These are phyloP conservation scores for Cricetomys ansorgei DNA, from an alignment of 2,113 vertebrate genomes.

Conservation along the genomic window DNA sequence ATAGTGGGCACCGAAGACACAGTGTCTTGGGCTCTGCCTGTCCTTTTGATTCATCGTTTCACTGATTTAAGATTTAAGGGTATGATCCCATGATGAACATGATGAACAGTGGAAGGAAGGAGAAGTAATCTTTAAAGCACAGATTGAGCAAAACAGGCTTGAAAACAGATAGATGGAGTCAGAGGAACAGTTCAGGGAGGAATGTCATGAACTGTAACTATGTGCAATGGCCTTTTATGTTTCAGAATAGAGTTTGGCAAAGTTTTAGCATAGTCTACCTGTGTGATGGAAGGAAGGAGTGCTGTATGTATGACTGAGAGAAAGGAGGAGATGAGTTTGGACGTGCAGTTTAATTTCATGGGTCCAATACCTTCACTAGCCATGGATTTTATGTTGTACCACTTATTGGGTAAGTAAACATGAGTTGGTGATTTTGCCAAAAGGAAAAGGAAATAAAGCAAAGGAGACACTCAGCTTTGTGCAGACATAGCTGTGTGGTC, in stretches of 20 bases:
- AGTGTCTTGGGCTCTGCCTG: background rate
- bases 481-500: accelerated
- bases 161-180: background rate
- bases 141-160: background rate
- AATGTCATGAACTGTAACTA: no score
- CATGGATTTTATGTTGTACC: background rate
- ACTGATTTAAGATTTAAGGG: background rate
- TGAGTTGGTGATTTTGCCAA: background rate
- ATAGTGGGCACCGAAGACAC: background rate
- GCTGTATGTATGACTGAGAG: background rate
- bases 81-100: background rate
- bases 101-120: background rate
- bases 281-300: background rate
- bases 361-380: background rate
- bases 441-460: background rate
- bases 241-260: background rate
- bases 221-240: background rate
- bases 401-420: background rate
- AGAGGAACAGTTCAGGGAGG: background rate
- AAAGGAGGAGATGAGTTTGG: background rate
- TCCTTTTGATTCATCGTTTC: background rate
- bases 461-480: background rate
- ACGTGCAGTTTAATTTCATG: background rate
- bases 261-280: background rate
- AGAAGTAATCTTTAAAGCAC: background rate